These are phyloP conservation scores for Psephotus haematonotus DNA, from an alignment of 2,113 vertebrate species.

Conservation along the genomic window DNA sequence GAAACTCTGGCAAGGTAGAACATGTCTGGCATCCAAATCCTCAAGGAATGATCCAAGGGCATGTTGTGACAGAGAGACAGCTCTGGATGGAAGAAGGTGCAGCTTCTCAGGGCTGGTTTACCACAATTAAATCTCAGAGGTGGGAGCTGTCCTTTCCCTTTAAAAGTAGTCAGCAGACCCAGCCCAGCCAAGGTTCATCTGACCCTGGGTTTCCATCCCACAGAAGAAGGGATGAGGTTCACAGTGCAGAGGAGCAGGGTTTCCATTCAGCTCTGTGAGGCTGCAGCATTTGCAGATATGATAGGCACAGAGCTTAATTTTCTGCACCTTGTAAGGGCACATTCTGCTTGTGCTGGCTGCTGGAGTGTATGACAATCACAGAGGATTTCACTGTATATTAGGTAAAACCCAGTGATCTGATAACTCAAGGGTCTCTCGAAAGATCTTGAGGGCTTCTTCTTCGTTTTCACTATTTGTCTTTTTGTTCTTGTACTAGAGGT, in stretches of 20 bases:
- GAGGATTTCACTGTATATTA: background rate
- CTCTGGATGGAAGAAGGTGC: background rate
- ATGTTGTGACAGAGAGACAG: background rate
- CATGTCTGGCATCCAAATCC: accelerated
- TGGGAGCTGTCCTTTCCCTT: too few relatives aligned
- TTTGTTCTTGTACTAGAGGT: background rate
- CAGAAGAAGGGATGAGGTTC: accelerated
- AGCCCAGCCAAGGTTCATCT: accelerated
- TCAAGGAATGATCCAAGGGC: background rate
- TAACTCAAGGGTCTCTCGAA: background rate
- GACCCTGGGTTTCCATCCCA: background rate
- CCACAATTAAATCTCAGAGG: background rate
- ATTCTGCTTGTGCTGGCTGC: background rate
- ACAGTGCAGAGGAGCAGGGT: too few relatives aligned
- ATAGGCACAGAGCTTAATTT: accelerated
- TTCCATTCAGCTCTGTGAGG: background rate
- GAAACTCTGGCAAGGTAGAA: background rate
- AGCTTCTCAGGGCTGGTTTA: background rate
- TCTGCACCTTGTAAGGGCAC: too few relatives aligned
- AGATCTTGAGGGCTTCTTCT: background rate
- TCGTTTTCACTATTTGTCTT: too few relatives aligned
- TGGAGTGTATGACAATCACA: background rate
- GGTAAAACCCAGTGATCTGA: background rate
- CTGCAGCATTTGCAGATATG: accelerated
- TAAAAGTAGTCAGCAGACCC: background rate